A percentile compares a stretch with the other conserved stretches of the same genome.
Evolutionary conservation across 1,140 invertebrate genomes (phyloP).

Genomic region (Geopemphigus sp.): DNA sequence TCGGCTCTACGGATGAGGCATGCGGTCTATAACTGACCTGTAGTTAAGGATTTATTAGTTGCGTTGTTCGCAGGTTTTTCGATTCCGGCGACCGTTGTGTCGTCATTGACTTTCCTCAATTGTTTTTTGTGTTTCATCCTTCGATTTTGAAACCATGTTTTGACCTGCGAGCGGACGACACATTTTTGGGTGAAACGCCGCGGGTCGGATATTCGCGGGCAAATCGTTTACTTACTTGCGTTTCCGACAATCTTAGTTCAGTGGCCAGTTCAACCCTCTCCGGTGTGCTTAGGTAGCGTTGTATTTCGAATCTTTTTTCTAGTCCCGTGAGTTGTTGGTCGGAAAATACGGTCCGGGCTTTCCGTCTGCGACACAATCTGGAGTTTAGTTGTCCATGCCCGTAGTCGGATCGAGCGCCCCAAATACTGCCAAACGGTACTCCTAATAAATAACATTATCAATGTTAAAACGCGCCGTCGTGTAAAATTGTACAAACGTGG

Average conservation of each 20-base stretch:
- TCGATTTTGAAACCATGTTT: slow-evolving; percentile 97
- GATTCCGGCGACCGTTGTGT: slow-evolving; percentile 53
- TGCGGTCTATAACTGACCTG: not conserved
- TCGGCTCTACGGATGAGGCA: too few species aligned
- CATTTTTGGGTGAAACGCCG: too few species aligned
- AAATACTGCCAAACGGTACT: slow-evolving; percentile 69
- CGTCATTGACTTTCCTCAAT: slow-evolving; percentile 69
- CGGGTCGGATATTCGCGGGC: not conserved
- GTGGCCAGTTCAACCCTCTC: slow-evolving; percentile 93
- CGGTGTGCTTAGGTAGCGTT: slow-evolving; percentile 94
- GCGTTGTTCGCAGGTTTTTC: not conserved
- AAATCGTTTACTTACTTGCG: slow-evolving; percentile 65
- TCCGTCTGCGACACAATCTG: slow-evolving; percentile 86
- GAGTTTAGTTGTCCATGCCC: slow-evolving; percentile 64
- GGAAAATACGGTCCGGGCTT: slow-evolving; percentile 96
- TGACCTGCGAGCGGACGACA: slow-evolving; percentile 63
- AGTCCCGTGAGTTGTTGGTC: slow-evolving; percentile 92
- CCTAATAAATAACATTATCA: slow-evolving; percentile 57
- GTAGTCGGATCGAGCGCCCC: slow-evolving; percentile 58
- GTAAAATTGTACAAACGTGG: too few species aligned
- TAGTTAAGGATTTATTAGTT: slow-evolving; percentile 8
- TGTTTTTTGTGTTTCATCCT: slow-evolving; percentile 98
- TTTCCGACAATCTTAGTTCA: slow-evolving; percentile 89
- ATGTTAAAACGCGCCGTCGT: too few species aligned
- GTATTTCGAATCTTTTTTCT: slow-evolving; percentile 92